Evolutionary conservation across 2,113 vertebrate species (phyloP), one percentile per base, ranked within the genome.

Genomic region (Sander lucioperca): DNA sequence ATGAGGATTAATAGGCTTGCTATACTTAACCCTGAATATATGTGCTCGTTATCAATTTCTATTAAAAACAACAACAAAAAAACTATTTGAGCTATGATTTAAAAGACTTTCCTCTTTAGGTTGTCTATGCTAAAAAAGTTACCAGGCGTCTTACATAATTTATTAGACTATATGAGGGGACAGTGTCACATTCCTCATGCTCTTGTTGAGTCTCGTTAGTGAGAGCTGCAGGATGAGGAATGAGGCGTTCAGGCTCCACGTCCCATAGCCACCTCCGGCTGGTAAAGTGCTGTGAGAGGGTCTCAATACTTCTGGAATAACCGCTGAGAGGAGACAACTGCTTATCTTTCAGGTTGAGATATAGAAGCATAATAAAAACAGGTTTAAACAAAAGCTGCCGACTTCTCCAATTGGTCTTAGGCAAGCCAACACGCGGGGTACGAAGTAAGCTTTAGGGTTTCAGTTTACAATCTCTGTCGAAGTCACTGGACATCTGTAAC

Each of bases 131-230:
- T 80, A 54, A 86, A 79, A 79, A 53, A 12, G 45, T 69, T 48
- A 65, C 61, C 53, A 30, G 45, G 30, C 19, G 4, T 25, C 65
- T 25, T 91, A 10, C 79, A 90, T 90, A 8, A 81, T 83, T 79
- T 4, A 89, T 68, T 18, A 70, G 43, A 59, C 43, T 10, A 11
- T 63, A 82, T 63, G 67, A 88, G 78, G 74, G 71, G 76, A 21
- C 75, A 16, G 84, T 25, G 70, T 92, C 82, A 0, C 83, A 64
- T 91, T 88, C 72, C 89, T 74, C 75, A 21, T 54, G 50, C 54
- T 87, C 86, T 27, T 82, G 79, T 82, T 69, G 76, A 68, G 68
- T 83, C 77, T 83, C 81, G 84, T 77, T 61, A 69, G 30, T 13
- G 61, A 71, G 68, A 77, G 73, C 47, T 51, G n/a, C 47, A 79